Evolutionary conservation across 1,140 invertebrate genomes (phyloP).

Genomic region (Contarinia nasturtii): DNA sequence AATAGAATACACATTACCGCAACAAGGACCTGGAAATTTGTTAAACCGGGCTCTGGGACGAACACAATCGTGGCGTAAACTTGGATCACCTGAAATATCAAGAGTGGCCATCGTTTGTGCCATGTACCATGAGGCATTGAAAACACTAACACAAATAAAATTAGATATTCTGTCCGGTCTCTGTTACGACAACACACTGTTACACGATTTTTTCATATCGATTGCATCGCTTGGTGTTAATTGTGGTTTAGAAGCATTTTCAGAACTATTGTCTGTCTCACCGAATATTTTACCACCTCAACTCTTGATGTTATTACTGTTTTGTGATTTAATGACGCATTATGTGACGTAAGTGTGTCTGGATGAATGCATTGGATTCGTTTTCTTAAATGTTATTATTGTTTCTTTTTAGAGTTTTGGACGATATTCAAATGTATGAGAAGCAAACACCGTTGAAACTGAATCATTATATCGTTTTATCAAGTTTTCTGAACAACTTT

Average conservation of each 20-base stretch:
- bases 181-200: conserved; percentile 79
- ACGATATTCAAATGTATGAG: conserved; percentile 98
- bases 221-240: conserved; percentile 69
- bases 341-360: conserved; percentile 93
- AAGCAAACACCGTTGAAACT: conserved; percentile 82
- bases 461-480: conserved; percentile 71
- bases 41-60: conserved; percentile 18
- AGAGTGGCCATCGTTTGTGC: conserved; percentile 70
- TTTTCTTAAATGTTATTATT: conserved; percentile 3
- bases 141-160: conserved; percentile 77
- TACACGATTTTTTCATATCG: conserved; percentile 84
- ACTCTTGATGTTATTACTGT: conserved; percentile 80
- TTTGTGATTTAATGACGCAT: conserved; percentile 92
- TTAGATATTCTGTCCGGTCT: conserved; percentile 84
- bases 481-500: conserved; percentile 86
- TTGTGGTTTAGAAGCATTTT: conserved; percentile 75
- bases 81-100: conserved; percentile 62
- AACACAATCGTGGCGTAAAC: conserved; percentile 18
- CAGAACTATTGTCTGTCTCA: conserved; percentile 74
- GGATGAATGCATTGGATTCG: no score
- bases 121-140: conserved; percentile 77
- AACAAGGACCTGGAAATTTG: conserved; percentile 17
- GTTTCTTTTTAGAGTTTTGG: conserved; percentile 57
- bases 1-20: conserved; percentile 19
- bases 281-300: conserved; percentile 47